phyloP scores from a whole-genome alignment of 2,797 vertebrate species.

The Toxotes lorentzi region DNA sequence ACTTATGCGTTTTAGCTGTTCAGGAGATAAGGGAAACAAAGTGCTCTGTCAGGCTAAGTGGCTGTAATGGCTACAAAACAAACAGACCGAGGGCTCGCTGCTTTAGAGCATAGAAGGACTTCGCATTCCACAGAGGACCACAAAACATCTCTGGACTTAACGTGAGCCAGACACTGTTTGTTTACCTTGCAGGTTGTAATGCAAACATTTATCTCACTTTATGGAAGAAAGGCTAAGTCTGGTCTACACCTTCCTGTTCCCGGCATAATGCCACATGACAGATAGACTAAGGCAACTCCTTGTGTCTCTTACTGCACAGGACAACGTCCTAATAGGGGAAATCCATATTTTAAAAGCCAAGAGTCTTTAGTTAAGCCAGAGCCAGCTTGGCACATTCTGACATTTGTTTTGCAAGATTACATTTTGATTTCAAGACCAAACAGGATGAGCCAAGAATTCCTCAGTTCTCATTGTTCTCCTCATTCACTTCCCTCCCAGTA shows the following conservation, averaged over 20 bases:
- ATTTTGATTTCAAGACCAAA: conserved; percentile 28
- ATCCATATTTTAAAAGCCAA: conserved; percentile 8
- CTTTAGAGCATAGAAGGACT: conserved; percentile 59
- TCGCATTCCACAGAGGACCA: conserved; percentile 71
- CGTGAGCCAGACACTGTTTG: conserved; percentile 66
- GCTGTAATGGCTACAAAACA: conserved; percentile 80
- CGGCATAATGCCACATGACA: conserved; percentile 58
- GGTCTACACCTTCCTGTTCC: conserved; percentile 48
- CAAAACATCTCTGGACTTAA: conserved; percentile 65
- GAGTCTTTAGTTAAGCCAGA: not conserved
- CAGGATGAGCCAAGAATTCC: not conserved
- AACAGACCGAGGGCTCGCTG: conserved; percentile 70
- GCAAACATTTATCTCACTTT: conserved; percentile 74
- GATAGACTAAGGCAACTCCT: conserved; percentile 37
- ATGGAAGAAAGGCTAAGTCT: conserved; percentile 47
- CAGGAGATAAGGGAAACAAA: conserved; percentile 80
- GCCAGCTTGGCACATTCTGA: not conserved
- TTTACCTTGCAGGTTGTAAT: conserved; percentile 71
- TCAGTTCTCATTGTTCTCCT: not conserved
- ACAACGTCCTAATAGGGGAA: not conserved
- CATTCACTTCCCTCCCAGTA: not conserved
- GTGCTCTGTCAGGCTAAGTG: conserved; percentile 81
- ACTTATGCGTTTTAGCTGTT: conserved; percentile 65
- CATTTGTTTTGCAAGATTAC: not conserved
- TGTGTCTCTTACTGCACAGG: conserved; percentile 27